phyloP scores from a whole-genome alignment of 2,797 vertebrate genomes.

The Gymnothorax javanicus region DNA sequence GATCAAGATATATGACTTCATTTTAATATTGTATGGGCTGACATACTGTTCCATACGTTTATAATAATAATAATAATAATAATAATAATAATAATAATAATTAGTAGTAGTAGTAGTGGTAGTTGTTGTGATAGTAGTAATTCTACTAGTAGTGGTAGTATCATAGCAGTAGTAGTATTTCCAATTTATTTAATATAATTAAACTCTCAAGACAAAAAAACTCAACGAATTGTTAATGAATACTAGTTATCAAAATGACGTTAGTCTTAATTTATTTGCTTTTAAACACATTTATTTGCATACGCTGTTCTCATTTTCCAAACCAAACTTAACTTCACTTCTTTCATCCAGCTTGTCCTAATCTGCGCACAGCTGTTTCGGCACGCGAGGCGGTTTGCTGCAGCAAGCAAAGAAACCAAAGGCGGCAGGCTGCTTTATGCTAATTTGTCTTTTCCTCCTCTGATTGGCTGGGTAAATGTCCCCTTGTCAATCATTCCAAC shows the following conservation, averaged over 20 bases:
- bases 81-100: neutral
- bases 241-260: neutral
- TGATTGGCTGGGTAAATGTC: constrained; percentile 71
- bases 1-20: neutral
- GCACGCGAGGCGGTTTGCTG: constrained; percentile 81
- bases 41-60: neutral
- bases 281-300: neutral
- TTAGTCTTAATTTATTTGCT: neutral
- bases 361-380: constrained; percentile 61
- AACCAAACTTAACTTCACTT: neutral
- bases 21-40: neutral
- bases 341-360: neutral
- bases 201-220: neutral
- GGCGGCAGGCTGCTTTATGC: constrained; percentile 62
- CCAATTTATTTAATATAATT: neutral
- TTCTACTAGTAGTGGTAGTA: neutral
- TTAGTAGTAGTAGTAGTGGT: neutral
- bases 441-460: constrained; percentile 52
- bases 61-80: neutral
- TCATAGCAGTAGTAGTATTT: neutral
- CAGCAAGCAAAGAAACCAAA: constrained; percentile 74
- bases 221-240: neutral
- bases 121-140: neutral
- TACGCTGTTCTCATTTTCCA: neutral
- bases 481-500: constrained; percentile 74